Evolutionary conservation across 2,797 vertebrate species (phyloP).

Genomic region (Anguilla pacifica): DNA sequence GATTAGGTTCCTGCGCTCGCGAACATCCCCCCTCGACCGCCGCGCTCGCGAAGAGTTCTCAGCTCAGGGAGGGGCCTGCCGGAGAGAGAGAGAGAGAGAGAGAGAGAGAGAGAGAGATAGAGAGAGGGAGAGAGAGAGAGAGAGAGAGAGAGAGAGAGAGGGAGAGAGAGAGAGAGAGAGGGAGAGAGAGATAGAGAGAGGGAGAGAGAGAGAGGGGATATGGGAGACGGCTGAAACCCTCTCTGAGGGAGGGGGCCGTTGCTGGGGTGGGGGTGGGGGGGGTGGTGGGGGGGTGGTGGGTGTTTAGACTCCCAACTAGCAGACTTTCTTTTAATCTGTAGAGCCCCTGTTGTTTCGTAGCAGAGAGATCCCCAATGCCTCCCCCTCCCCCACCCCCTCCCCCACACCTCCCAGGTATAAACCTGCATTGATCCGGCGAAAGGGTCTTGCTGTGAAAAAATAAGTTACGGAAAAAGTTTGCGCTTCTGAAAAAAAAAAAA

Average conservation of each 20-base stretch:
- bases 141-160: too few relatives aligned
- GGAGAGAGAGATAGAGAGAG: conserved; percentile 3
- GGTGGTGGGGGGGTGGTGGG: not conserved
- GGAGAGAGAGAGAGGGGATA: not conserved
- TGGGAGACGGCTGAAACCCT: conserved; percentile 31
- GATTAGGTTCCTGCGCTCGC: conserved; percentile 80
- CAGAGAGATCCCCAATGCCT: not conserved
- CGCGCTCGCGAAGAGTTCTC: conserved; percentile 63
- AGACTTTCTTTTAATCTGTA: conserved; percentile 31
- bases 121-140: too few relatives aligned
- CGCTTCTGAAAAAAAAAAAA: not conserved
- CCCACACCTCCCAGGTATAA: not conserved
- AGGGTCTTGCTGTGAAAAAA: not conserved
- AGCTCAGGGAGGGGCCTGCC: conserved; percentile 57
- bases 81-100: conserved; percentile 8
- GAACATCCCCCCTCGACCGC: conserved; percentile 72
- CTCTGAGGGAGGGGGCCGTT: not conserved
- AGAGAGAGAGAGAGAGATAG: not conserved
- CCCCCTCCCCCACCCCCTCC: conserved; percentile 8
- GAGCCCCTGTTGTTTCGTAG: conserved; percentile 16
- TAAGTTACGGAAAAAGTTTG: not conserved
- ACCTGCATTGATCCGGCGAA: not conserved
- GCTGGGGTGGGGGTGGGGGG: too few relatives aligned
- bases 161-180: too few relatives aligned
- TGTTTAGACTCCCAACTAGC: conserved; percentile 19